Conservation (phyloP, 2,113 vertebrate genomes). For the Clarias macrocephalus region DNA sequence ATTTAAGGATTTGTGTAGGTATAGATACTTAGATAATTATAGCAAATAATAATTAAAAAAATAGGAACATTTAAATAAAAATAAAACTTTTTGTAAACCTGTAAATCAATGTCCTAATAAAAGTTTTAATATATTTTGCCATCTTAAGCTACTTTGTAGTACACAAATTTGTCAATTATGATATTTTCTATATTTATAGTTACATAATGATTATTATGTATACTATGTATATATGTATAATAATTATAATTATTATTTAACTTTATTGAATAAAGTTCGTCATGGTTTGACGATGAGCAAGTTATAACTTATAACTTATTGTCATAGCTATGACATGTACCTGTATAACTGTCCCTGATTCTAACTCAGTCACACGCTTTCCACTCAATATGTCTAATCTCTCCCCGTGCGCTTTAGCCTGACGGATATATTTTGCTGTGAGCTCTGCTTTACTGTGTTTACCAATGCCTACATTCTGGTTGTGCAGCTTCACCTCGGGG, state of each 20-base stretch:
- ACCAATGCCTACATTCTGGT: not conserved
- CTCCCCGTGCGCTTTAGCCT: not conserved
- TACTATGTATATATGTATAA: too few relatives aligned
- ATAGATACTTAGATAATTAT: not conserved
- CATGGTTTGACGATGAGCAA: too few relatives aligned
- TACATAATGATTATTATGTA: too few relatives aligned
- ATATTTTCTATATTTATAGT: not conserved
- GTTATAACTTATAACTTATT: too few relatives aligned
- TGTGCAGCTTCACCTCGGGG: not conserved
- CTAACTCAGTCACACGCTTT: not conserved
- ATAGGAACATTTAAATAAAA: not conserved
- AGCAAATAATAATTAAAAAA: not conserved
- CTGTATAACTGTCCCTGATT: not conserved
- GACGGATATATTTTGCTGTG: not conserved
- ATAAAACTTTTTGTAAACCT: not conserved
- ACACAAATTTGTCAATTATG: not conserved
- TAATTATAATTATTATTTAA: not conserved
- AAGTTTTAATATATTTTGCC: not conserved
- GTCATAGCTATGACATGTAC: not conserved
- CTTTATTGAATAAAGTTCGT: not conserved
- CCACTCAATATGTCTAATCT: not conserved
- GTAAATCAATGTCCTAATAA: not conserved
- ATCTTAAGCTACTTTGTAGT: not conserved
- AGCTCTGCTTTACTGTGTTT: not conserved
- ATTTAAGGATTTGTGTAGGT: not conserved